A percentile compares a stretch with the other conserved stretches of the same genome.
Conservation (phyloP, 2,797 vertebrate species). For the Melanogrammus aeglefinus region DNA sequence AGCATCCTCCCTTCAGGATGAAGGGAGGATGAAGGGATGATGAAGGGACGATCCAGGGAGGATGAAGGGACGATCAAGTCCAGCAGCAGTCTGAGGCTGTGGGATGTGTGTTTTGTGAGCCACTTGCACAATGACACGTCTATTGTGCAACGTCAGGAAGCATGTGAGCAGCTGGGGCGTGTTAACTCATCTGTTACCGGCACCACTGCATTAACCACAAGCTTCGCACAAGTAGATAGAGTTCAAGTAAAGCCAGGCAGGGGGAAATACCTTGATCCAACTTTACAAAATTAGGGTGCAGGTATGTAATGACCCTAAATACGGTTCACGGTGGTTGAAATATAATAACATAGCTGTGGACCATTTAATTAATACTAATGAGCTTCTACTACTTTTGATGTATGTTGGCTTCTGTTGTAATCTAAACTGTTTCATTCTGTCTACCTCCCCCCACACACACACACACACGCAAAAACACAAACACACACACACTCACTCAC, state of each 20-base stretch:
- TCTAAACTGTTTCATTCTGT: background rate
- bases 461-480: too few species aligned
- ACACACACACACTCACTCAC: background rate
- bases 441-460: background rate
- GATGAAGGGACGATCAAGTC: background rate
- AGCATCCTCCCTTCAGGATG: too few species aligned
- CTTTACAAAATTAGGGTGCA: background rate
- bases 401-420: background rate
- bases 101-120: background rate
- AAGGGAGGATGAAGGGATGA: too few species aligned
- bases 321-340: background rate
- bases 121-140: background rate
- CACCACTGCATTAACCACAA: background rate
- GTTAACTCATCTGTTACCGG: background rate
- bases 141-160: background rate
- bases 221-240: background rate
- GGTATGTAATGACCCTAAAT: background rate
- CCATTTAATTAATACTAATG: background rate
- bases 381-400: background rate
- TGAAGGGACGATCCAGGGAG: background rate
- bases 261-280: background rate
- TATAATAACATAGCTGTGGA: background rate
- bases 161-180: background rate
- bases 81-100: background rate
- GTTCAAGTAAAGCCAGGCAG: background rate